Evolutionary conservation across 2,113 vertebrate species (phyloP), one percentile per base, ranked within the genome.

Genomic region (Dipodomys ordii): DNA sequence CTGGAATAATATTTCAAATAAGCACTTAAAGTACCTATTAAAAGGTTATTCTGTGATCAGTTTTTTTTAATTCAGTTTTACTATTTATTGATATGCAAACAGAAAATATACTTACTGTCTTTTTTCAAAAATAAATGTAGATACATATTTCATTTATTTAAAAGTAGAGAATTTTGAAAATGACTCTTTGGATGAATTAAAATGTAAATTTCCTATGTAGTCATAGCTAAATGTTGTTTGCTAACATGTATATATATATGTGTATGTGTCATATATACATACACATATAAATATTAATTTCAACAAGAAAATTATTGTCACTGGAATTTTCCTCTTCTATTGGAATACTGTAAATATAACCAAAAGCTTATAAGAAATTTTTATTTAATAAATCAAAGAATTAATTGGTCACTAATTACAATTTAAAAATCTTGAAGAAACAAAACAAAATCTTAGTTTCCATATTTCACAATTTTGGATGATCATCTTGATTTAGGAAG

Each of bases 181-280:
- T 83, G 53, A 53, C 39, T 30, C 71, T 77, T 95, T n/a, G 1
- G 79, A 39, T 49, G 18, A 93, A 64, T 84, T 88, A 76, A 91
- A 83, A 79, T 80, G 2, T 27, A 71, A 67, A 53, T 73, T 62
- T 57, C 16, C 1, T 27, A 46, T 65, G 0, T 71, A 25, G 74
- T 81, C 16, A 85, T n/a, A 53, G 32, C 15, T 78, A 93, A 93
- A 65, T 28, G 9, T 0, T 83, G 74, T 90, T 65, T 77, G 72
- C 68, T 85, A 60, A 57, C 15, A 57, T 57, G 4, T 57, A 57
- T 57, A 13, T 18, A 16, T 57, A 57, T n/a, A n/a, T n/a, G n/a
- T n/a, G n/a, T n/a, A n/a, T 57, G 18, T 39, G 39, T 39, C 53
- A 57, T 16, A 57, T 57, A 18, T 13, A 57, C 53, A 57, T 18